These are phyloP conservation scores for Paradisaea rubra DNA, from an alignment of 2,113 vertebrate species.

Conservation along the genomic window DNA sequence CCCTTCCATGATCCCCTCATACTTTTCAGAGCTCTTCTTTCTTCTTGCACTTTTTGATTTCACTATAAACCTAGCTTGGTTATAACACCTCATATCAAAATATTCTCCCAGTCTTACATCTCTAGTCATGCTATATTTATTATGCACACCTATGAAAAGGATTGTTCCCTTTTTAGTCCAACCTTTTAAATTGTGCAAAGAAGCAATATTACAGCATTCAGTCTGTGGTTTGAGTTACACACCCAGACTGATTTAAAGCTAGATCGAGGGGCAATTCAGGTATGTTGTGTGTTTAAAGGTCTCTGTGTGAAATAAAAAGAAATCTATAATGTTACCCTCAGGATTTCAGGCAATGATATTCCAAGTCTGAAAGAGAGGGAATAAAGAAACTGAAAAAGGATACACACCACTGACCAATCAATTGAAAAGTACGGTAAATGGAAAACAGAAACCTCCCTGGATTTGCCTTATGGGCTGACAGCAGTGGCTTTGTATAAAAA, in stretches of 20 bases:
- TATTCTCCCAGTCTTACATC: not conserved
- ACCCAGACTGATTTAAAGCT: not conserved
- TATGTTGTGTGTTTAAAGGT: constrained; percentile 13
- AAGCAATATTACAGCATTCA: not conserved
- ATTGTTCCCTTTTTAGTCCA: not conserved
- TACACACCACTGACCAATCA: constrained; percentile 50
- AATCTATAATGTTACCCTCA: constrained; percentile 40
- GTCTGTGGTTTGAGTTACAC: not conserved
- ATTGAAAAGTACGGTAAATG: constrained; percentile 32
- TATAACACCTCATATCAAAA: not conserved
- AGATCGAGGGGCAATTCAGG: not conserved
- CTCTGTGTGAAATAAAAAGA: constrained; percentile 31
- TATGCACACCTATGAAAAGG: not conserved
- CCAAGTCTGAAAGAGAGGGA: constrained; percentile 25
- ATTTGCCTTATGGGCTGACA: constrained; percentile 24
- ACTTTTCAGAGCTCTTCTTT: constrained; percentile 4
- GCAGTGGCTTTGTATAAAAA: constrained; percentile 19
- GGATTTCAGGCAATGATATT: constrained; percentile 50
- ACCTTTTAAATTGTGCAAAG: constrained; percentile 6
- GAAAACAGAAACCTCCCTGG: constrained; percentile 52
- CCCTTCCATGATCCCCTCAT: not conserved
- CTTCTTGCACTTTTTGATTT: not conserved
- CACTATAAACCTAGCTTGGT: not conserved
- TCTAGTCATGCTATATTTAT: not conserved
- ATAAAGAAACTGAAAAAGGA: constrained; percentile 42